Base-by-base conservation (phyloP, 2,113 vertebrate species). In the Triplophysa tibetana region DNA sequence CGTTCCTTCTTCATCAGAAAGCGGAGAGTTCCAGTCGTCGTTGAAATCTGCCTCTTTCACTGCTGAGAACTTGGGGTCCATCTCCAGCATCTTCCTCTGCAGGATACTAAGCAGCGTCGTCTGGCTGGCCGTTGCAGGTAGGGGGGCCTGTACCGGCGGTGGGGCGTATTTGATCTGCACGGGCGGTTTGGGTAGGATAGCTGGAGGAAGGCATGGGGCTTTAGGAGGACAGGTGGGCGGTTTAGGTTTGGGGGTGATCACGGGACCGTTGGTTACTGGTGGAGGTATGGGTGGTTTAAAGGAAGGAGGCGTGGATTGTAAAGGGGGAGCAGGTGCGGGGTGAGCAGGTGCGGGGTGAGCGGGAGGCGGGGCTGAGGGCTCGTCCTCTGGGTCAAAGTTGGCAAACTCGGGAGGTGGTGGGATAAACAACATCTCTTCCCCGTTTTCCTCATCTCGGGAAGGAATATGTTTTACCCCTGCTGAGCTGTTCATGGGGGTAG, bases 321-420 rank as follows among this genome's bases (percentile, higher is more conserved):
- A 16, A 56, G 52, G 52, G 52, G 52, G 54, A 1, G 17, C 29
- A 10, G 65, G 6, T 80, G 50, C 11, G 80, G 77, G 2, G 85
- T 8, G 82, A 78, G 61, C 84, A 6, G 56, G 78, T 80, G 50
- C 11, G 80, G 77, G 2, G 85, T 8, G 82, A 78, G 61, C 84
- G 13, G 56, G 78, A 79, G 8, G 88, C 84, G 3, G 45, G 21
- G 33, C 19, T 1, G 92, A 85, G 0, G 88, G 80, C 3, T 85
- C 72, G 29, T 86, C 7, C 0, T 85, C 83, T 3, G 74, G 84
- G 0, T 88, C 85, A 0, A 3, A 83, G 48, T 95, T 95, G 84
- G 93, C 93, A 90, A 99, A 99, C 82, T 97, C 96, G 0, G 95
- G 95, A 0, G 97, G 97, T 0, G 97, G 97, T 1, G 97, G 96